Evolutionary conservation across 1,140 invertebrate genomes (phyloP), one percentile per base, ranked within the genome.

Genomic region (Cataglyphis hispanica): DNA sequence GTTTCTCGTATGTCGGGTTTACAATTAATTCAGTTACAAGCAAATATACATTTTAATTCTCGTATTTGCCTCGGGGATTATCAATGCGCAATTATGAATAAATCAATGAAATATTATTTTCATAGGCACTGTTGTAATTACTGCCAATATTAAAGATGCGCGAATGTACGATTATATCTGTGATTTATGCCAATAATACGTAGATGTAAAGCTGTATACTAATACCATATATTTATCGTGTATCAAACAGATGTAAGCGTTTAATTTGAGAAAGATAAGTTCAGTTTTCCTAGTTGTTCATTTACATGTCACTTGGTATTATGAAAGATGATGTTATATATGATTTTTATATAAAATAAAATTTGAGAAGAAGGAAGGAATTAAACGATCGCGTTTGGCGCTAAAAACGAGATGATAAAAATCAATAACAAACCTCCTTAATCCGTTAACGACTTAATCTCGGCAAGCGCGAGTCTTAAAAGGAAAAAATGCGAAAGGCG

Each of bases 11-110:
- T 69, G 56, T 69, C 76, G 88, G 22, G 16, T 80, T 80, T 56
- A 60, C 61, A 34, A 80, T 80, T 80, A 80, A 80, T 66, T 56
- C 27, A 27, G 50, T 80, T 80, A 80, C 46, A 25, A 25, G 76
- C 43, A 53, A 40, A 66, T 40, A 16, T 69, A 58, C 31, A 53
- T 80, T 80, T 80, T 80, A 80, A 69, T 80, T 37, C 76, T 16
- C 43, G n/a, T 69, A 58, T 19, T 19, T 16, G 64, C 77, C 64
- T 56, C 77, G 77, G 64, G 64, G 46, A 80, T 69, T 50, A 80
- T 69, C 34, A 22, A 16, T 67, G 31, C 56, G 10, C 46, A 22
- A 56, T 67, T 56, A 69, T 53, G 63, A 58, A 69, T 80, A 69
- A 80, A 80, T 69, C 16, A 80, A 69, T 80, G 43, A 22, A 69